Percentiles rank a stretch among this genome's conserved stretches.
These are phyloP conservation scores for Paratilapia polleni DNA, from an alignment of 2,113 vertebrate species.

Conservation along the genomic window DNA sequence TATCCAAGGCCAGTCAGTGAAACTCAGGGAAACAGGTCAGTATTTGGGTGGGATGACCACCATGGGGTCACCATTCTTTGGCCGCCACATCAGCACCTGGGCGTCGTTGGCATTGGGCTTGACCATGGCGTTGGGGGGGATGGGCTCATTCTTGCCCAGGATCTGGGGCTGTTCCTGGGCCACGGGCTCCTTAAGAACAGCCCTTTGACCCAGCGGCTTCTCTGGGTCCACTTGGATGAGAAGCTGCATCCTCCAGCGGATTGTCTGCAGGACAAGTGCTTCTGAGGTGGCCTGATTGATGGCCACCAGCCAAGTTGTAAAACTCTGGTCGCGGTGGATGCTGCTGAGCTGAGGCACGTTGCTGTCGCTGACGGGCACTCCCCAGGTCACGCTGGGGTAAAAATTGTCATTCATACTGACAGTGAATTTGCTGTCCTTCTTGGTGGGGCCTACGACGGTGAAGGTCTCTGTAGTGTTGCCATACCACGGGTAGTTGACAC, in stretches of 20 bases:
- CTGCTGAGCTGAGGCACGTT: slow-evolving; percentile 91
- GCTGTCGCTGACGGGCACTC: slow-evolving; percentile 93
- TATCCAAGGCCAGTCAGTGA: slow-evolving; percentile 66
- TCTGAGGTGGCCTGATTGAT: slow-evolving; percentile 89
- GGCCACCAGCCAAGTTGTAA: slow-evolving; percentile 97
- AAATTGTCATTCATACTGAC: slow-evolving; percentile 99
- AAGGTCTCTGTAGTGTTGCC: slow-evolving; percentile 97
- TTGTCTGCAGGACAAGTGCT: slow-evolving; percentile 90
- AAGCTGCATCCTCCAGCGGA: slow-evolving; percentile 96
- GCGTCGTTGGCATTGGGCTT: slow-evolving; percentile 99
- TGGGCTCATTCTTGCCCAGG: slow-evolving; percentile 91
- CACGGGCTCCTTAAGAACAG: slow-evolving; percentile 87
- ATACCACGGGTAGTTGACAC: slow-evolving; percentile 98
- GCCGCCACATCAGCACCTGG: slow-evolving; percentile 99
- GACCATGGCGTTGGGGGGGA: slow-evolving; percentile 91
- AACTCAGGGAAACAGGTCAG: slow-evolving; percentile 67
- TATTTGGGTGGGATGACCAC: slow-evolving; percentile 96
- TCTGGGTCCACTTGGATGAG: slow-evolving; percentile 90
- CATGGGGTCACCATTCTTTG: slow-evolving; percentile 85
- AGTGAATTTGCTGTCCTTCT: slow-evolving; percentile 90
- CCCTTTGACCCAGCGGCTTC: slow-evolving; percentile 88
- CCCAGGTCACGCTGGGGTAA: slow-evolving; percentile 99
- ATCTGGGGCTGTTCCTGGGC: slow-evolving; percentile 92
- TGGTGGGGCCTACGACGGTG: slow-evolving; percentile 93
- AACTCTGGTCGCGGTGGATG: slow-evolving; percentile 96